A percentile compares a stretch with the other conserved stretches of the same genome.
Evolutionary conservation across 2,797 vertebrate genomes (phyloP).

Genomic region (Girardinus metallicus): DNA sequence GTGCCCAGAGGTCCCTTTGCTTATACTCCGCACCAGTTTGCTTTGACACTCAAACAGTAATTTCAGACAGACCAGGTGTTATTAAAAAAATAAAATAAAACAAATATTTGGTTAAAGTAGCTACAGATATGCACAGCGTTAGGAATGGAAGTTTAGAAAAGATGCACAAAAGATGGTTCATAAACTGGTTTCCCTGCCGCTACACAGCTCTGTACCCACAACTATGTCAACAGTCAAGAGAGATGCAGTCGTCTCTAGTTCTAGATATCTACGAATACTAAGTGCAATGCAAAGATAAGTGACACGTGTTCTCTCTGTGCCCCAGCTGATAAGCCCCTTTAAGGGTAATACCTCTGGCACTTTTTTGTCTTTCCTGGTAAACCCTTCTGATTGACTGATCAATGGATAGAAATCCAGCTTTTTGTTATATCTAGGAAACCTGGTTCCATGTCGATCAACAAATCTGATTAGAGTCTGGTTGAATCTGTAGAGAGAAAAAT

Average conservation of each 20-base stretch:
- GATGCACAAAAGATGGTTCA: background rate
- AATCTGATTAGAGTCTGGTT: background rate
- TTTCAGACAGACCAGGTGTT: slow-evolving; percentile 50
- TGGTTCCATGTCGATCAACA: background rate
- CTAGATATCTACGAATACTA: slow-evolving; percentile 44
- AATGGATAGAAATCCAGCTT: slow-evolving; percentile 17
- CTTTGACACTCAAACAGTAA: slow-evolving; percentile 49
- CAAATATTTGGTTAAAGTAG: slow-evolving; percentile 26
- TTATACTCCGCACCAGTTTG: slow-evolving; percentile 40
- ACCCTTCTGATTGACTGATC: slow-evolving; percentile 30
- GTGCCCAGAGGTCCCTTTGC: slow-evolving; percentile 47
- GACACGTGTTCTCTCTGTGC: slow-evolving; percentile 60
- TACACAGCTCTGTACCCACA: slow-evolving; percentile 29
- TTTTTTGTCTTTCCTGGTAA: slow-evolving; percentile 30
- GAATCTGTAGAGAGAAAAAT: background rate
- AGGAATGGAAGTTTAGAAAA: background rate
- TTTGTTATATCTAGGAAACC: slow-evolving; percentile 31
- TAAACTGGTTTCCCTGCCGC: background rate
- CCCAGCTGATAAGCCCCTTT: slow-evolving; percentile 63
- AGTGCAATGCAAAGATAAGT: slow-evolving; percentile 52
- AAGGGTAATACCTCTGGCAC: slow-evolving; percentile 36
- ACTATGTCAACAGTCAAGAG: slow-evolving; percentile 46
- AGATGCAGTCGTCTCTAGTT: slow-evolving; percentile 32
- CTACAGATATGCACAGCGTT: background rate
- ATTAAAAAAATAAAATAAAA: slow-evolving; percentile 16